Evolutionary conservation across 2,797 vertebrate genomes (phyloP), one percentile per base, ranked within the genome.

Genomic region (Liasis olivaceus): DNA sequence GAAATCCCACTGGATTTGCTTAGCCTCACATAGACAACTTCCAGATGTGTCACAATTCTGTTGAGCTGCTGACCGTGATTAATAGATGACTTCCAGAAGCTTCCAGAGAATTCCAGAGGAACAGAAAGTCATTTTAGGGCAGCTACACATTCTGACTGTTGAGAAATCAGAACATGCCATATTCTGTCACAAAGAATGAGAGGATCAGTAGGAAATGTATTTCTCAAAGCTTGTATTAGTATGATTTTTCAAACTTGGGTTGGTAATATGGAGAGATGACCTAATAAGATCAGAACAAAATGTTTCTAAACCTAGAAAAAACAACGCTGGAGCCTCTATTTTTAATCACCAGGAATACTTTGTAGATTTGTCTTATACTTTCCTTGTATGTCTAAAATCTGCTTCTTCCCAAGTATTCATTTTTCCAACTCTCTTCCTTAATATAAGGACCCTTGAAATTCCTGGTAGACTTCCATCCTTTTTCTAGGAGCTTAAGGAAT

Each of bases 201-300:
- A 96, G 85, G 90, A 90, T 94, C 92, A 56, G 88, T 96, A 92
- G 94, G 93, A 94, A 92, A 81, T 90, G 93, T 96, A 92, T 93
- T 93, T 95, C 87, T 93, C 72, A 90, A 91, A 3, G 0, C 91
- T 94, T 94, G 63, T 94, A 88, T 77, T 95, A 85, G 86, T 94
- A 94, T 62, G 85, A 93, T 72, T 95, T 96, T 94, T 95, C 93
- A 96, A 95, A 95, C 94, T 88, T 95, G 72, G 93, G 91, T 95
- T 94, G 95, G 22, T 95, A 90, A 93, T 95, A 59, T 51, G 59
- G 95, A 96, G 93, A 95, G 87, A 81, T 96, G 88, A 94, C 59
- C 92, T 22, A 94, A 62, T 9, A 66, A 92, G 93, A 94, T 91
- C 92, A 95, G 92, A 93, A 95, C 95, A 96, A 85, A 8, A 0